phyloP scores from a whole-genome alignment of 1,140 invertebrate genomes.

The Heliconius nattereri region DNA sequence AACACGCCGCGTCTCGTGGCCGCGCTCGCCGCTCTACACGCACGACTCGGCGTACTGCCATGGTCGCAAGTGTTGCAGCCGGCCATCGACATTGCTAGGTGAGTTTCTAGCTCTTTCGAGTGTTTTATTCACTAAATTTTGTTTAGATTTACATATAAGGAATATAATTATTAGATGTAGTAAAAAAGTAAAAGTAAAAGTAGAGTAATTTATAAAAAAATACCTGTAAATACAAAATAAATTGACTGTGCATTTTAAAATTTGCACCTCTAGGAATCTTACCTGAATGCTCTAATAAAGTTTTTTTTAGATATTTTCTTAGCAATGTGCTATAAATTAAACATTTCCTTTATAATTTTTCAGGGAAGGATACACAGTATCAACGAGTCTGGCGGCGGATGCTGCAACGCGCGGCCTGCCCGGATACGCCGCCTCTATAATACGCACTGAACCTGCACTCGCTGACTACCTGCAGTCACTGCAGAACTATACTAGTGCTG shows the following conservation, averaged over 20 bases:
- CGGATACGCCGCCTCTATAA: conserved; percentile 25
- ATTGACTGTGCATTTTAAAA: too few relatives aligned
- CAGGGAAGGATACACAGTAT: conserved; percentile 56
- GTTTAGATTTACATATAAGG: too few relatives aligned
- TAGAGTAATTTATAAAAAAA: too few relatives aligned
- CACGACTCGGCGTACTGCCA: conserved; percentile 82
- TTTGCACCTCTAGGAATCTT: too few relatives aligned
- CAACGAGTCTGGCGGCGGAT: conserved; percentile 44
- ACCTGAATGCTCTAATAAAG: too few relatives aligned
- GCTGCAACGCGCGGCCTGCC: conserved; percentile 31
- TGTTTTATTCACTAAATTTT: too few relatives aligned
- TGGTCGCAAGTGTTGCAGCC: conserved; percentile 86
- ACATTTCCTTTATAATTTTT: neutral
- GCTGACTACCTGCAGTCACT: conserved; percentile 52
- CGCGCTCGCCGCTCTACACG: conserved; percentile 77
- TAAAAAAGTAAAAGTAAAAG: too few relatives aligned
- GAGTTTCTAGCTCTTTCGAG: neutral
- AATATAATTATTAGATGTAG: too few relatives aligned
- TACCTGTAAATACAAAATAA: too few relatives aligned
- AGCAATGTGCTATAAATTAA: neutral
- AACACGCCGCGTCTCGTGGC: conserved; percentile 53
- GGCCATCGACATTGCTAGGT: conserved; percentile 84
- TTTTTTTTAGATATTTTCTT: too few relatives aligned
- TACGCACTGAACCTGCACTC: conserved; percentile 41
- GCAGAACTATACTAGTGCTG: conserved; percentile 54